Evolutionary conservation across 2,797 vertebrate genomes (phyloP).

Genomic region (Poecilia velifera): DNA sequence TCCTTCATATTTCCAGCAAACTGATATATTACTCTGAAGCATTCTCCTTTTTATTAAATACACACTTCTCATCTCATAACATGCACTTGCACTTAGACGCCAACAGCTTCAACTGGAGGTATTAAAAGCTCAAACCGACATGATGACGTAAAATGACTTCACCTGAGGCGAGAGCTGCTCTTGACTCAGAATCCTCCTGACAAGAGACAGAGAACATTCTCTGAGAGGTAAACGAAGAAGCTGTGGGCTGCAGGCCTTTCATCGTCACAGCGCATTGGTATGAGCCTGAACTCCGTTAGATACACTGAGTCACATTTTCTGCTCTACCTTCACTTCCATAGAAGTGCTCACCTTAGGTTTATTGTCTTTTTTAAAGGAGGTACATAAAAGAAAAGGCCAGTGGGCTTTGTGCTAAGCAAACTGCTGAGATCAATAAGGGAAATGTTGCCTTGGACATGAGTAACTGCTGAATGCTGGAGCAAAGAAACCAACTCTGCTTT

Average conservation of each 20-base stretch:
- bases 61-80: background rate
- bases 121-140: constrained; percentile 2
- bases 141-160: background rate
- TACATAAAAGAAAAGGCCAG: constrained; percentile 35
- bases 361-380: constrained; percentile 16
- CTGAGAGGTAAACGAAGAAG: constrained; percentile 1
- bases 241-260: constrained; percentile 12
- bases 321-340: constrained; percentile 5
- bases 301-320: constrained; percentile 13
- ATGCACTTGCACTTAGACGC: background rate
- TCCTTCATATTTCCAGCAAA: background rate
- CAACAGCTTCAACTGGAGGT: background rate
- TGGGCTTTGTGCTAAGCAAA: constrained; percentile 76
- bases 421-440: constrained; percentile 61
- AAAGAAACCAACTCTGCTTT: constrained; percentile 15
- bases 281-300: constrained; percentile 17
- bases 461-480: constrained; percentile 24
- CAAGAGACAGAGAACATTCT: background rate
- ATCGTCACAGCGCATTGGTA: background rate
- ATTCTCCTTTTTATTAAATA: background rate
- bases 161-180: background rate
- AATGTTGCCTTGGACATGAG: constrained; percentile 41
- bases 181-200: constrained; percentile 14
- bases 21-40: background rate
- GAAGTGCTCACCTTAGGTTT: constrained; percentile 19